These are phyloP conservation scores for Lithobates pipiens DNA, from an alignment of 2,797 vertebrate genomes.

Conservation along the genomic window DNA sequence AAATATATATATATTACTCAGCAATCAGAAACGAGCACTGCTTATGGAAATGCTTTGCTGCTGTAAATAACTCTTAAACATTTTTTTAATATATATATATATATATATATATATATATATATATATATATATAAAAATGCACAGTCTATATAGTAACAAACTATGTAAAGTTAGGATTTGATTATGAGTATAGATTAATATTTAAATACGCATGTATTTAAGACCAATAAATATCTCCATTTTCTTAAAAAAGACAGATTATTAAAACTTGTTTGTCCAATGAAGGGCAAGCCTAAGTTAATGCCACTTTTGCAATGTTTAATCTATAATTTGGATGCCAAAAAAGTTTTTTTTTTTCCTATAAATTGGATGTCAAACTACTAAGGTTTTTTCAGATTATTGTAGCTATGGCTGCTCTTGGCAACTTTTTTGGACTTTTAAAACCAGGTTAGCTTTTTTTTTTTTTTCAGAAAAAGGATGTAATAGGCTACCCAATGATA, in stretches of 20 bases:
- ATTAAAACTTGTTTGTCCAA: not conserved
- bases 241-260: not conserved
- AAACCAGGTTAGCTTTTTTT: not conserved
- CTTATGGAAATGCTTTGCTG: too few species aligned
- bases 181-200: not conserved
- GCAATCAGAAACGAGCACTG: too few species aligned
- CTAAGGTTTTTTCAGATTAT: not conserved
- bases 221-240: not conserved
- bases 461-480: not conserved
- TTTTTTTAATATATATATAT: too few species aligned
- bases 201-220: not conserved
- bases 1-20: slow-evolving; percentile 7
- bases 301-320: too few species aligned
- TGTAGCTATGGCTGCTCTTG: not conserved
- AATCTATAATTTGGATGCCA: too few species aligned
- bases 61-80: not conserved
- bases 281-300: not conserved
- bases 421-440: too few species aligned
- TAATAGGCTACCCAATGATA: slow-evolving; percentile 59
- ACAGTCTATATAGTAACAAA: not conserved
- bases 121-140: not conserved
- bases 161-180: not conserved
- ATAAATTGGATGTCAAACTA: too few species aligned
- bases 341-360: too few species aligned
- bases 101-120: too few species aligned